Evolutionary conservation across 2,113 vertebrate genomes (phyloP), one percentile per base, ranked within the genome.

Genomic region (Pomatorhinus ruficollis): DNA sequence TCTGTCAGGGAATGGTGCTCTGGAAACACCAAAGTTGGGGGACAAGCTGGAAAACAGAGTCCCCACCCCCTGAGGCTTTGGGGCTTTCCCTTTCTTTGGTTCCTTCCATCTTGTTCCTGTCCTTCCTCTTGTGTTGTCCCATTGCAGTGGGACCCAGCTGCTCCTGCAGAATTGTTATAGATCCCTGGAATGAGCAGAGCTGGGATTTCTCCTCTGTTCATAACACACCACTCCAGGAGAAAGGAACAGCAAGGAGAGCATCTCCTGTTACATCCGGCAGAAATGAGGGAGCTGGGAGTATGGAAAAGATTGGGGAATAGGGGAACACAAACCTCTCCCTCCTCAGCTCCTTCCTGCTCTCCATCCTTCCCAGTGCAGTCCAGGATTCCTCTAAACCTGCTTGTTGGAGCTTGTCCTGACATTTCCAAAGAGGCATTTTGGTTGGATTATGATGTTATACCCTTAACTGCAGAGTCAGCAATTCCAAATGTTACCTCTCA

Each of bases 401-500:
- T 83, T 85, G 10, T 11, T 75, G 86, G 24, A 88, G 54, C 30
- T 66, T 70, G 23, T 68, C 77, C 71, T 80, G 89, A 66, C 66
- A 76, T 90, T 95, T 95, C 81, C 77, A 63, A 27, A 75, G 68
- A 3, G 2, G 18, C 35, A 37, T 87, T 89, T 87, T 19, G 33
- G 7, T 25, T 86, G 66, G 42, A 35, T 69, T 70, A n/a, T 27
- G 33, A 6, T 37, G 39, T 74, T 52, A 16, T 9, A 30, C 37
- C 65, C 70, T 53, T 56, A 70, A 59, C 2, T 70, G 71, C 47
- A 61, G 66, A 94, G 87, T 87, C 96, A 95, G 89, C 89, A 83
- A 35, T 56, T 96, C 77, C 47, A 92, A 92, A 96, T 80, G 81
- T 70, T 89, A 70, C 52, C 16, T 60, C 86, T 82, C 87, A 64